Conservation (phyloP, 2,797 vertebrate genomes). For the Clarias laeviceps region DNA sequence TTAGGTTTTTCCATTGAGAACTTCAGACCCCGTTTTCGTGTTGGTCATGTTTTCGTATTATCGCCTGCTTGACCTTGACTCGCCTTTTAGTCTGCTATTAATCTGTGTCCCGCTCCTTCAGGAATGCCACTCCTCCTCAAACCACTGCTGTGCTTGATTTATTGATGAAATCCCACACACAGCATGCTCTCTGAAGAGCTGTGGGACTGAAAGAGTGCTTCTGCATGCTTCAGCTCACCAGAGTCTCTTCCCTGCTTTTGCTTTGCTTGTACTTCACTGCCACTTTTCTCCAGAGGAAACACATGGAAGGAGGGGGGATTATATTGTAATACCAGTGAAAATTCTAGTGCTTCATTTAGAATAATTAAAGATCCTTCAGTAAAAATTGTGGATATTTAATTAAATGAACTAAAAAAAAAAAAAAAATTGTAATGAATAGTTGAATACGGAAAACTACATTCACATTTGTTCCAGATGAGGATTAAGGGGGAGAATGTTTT, state of each 20-base stretch:
- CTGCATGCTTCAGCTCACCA: slow-evolving; percentile 1
- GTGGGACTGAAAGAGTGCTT: slow-evolving; percentile 15
- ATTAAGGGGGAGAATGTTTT: slow-evolving; percentile 1
- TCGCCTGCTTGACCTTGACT: slow-evolving; percentile 41
- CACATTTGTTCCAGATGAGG: neutral
- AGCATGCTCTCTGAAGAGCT: slow-evolving; percentile 26
- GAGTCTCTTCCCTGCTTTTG: slow-evolving; percentile 27
- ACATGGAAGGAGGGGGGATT: neutral
- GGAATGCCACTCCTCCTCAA: slow-evolving; percentile 37
- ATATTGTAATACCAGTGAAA: neutral
- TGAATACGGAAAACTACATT: neutral
- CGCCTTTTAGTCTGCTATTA: slow-evolving; percentile 29
- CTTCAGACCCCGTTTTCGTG: neutral
- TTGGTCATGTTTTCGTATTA: slow-evolving; percentile 23
- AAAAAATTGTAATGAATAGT: neutral
- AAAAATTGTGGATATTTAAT: neutral
- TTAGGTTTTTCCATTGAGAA: slow-evolving; percentile 18
- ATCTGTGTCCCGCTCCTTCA: slow-evolving; percentile 34
- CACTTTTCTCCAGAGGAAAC: neutral
- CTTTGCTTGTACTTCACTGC: slow-evolving; percentile 32
- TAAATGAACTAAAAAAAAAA: neutral
- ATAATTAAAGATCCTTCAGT: neutral
- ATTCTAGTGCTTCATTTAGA: neutral
- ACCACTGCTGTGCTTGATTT: slow-evolving; percentile 45
- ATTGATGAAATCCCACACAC: slow-evolving; percentile 43